Evolutionary conservation across 2,113 vertebrate genomes (phyloP).

Genomic region (Ancistrus triradiatus): DNA sequence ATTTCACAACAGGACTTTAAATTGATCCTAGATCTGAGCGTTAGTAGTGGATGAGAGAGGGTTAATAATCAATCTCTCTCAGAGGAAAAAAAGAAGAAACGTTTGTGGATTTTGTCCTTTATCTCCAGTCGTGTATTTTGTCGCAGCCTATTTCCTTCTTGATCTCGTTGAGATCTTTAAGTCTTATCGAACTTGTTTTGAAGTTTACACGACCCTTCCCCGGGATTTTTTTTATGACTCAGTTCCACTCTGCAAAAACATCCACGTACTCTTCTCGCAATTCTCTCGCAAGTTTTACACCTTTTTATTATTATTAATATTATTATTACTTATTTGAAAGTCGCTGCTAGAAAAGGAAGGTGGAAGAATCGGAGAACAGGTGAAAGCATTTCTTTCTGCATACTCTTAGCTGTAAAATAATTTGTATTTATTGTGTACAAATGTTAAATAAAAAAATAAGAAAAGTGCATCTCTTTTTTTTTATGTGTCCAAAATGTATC

Average conservation of each 20-base stretch:
- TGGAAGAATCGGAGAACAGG: conserved; percentile 69
- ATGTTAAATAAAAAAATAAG: conserved; percentile 92
- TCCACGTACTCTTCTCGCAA: conserved; percentile 13
- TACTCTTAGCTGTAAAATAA: conserved; percentile 95
- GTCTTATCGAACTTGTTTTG: conserved; percentile 86
- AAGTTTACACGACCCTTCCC: conserved; percentile 74
- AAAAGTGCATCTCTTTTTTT: conserved; percentile 29
- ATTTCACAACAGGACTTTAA: conserved; percentile 37
- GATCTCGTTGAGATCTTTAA: conserved; percentile 81
- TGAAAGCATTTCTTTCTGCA: conserved; percentile 80
- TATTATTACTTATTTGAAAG: conserved; percentile 72
- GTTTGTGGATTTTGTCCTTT: conserved; percentile 39
- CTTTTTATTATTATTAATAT: conserved; percentile 52
- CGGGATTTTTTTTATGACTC: no score
- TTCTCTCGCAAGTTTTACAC: conserved; percentile 30
- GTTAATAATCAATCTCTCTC: no score
- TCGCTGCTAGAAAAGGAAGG: conserved; percentile 73
- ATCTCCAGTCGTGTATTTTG: conserved; percentile 27
- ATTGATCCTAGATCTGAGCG: no score
- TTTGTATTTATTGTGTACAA: conserved; percentile 99
- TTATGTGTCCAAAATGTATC: background rate
- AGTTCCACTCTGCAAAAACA: no score
- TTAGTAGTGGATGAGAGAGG: no score
- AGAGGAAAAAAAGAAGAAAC: no score
- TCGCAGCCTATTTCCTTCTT: conserved; percentile 63